A percentile compares a stretch with the other conserved stretches of the same genome.
phyloP scores from a whole-genome alignment of 2,113 vertebrate genomes.

The Acrocephalus arundinaceus region DNA sequence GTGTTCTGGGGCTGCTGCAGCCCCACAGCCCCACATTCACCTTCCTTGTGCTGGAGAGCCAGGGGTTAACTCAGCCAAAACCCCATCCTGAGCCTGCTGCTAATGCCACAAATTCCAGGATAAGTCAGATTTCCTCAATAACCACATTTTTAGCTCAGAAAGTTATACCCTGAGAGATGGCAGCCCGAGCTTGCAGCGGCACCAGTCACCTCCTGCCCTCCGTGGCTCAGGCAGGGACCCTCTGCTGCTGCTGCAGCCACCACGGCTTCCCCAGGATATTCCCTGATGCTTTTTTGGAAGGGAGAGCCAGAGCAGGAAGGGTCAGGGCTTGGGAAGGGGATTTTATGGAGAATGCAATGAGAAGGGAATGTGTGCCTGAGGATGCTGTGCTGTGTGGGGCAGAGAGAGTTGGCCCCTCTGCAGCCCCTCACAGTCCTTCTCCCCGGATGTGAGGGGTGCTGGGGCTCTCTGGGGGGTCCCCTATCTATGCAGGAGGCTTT shows the following conservation, averaged over 20 bases:
- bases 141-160: neutral
- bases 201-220: neutral
- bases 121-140: neutral
- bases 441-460: neutral
- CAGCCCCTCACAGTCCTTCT: neutral
- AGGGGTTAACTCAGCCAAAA: neutral
- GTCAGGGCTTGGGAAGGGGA: neutral
- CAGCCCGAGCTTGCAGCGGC: neutral
- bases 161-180: neutral
- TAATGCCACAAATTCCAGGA: neutral
- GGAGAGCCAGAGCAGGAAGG: neutral
- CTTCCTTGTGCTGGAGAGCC: accelerated
- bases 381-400: neutral
- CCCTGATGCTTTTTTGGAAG: neutral
- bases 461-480: neutral
- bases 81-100: neutral
- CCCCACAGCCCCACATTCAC: neutral
- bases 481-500: neutral
- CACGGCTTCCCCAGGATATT: neutral
- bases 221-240: neutral
- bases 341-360: neutral
- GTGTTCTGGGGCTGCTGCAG: neutral
- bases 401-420: neutral
- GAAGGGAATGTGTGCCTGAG: accelerated
- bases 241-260: neutral